A percentile compares a stretch with the other conserved stretches of the same genome.
Evolutionary conservation across 2,888 invertebrate species (phyloP).

Genomic region (Tineola bisselliella): DNA sequence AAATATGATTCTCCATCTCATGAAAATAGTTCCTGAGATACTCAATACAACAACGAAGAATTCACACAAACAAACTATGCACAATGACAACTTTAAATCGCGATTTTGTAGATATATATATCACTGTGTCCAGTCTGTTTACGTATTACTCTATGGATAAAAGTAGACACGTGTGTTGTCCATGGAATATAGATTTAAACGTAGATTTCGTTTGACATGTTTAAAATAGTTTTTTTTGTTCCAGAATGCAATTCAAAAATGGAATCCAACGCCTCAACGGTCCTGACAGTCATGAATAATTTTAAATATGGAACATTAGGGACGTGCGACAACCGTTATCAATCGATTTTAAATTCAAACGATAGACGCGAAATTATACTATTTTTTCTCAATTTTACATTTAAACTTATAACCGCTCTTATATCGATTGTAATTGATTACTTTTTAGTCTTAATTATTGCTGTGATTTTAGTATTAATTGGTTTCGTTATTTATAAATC

Average conservation of each 20-base stretch:
- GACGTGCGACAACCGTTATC: neutral
- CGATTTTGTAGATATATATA: no score
- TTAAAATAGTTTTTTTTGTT: neutral
- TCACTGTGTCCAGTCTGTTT: no score
- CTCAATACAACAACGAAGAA: no score
- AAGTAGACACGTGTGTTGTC: no score
- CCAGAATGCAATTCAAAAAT: neutral
- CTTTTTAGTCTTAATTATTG: conserved; percentile 21
- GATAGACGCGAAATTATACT: neutral
- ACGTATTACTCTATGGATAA: no score
- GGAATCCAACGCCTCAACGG: neutral
- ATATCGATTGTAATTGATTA: conserved; percentile 20
- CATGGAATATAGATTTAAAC: no score
- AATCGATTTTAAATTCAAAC: neutral
- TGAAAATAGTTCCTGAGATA: no score
- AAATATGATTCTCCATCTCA: no score
- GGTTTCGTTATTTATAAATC: conserved; percentile 31
- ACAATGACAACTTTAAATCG: no score
- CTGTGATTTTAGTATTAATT: conserved; percentile 26
- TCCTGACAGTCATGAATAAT: neutral
- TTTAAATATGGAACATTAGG: neutral
- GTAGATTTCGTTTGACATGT: no score
- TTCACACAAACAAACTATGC: no score
- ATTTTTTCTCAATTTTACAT: neutral
- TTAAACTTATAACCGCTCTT: neutral